Conservation (phyloP, 2,113 vertebrate species). For the human (Homo sapiens) region DNA sequence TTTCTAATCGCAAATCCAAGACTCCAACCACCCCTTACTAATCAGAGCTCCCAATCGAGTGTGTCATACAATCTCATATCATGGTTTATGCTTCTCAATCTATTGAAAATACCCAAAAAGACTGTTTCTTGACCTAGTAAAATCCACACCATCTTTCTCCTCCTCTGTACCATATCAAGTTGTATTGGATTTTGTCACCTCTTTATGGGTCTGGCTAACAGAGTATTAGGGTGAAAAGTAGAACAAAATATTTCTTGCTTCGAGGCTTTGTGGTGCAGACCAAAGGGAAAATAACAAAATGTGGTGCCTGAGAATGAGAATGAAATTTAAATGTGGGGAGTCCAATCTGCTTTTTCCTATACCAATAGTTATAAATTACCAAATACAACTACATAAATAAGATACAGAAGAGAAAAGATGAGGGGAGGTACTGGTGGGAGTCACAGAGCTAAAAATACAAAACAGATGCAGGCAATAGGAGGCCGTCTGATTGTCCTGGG, state of each 20-base stretch:
- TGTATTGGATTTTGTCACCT: background rate
- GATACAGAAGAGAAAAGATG: background rate
- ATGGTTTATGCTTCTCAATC: background rate
- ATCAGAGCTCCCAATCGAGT: background rate
- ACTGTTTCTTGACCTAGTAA: background rate
- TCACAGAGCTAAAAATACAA: background rate
- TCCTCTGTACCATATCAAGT: background rate
- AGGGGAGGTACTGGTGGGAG: background rate
- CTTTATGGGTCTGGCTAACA: background rate
- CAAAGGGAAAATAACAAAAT: background rate
- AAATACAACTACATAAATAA: background rate
- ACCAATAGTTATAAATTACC: background rate
- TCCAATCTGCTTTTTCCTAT: background rate
- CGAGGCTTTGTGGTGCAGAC: background rate
- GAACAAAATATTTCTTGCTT: background rate
- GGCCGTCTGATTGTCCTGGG: background rate
- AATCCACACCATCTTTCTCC: background rate
- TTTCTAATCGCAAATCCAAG: background rate
- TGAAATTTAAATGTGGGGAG: background rate
- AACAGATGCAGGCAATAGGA: accelerated
- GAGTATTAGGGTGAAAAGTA: background rate
- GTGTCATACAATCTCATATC: background rate
- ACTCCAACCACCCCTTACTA: background rate
- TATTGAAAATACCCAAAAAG: background rate
- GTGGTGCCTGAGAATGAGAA: background rate